Base-by-base conservation (phyloP, 2,888 invertebrate genomes). In the Brachyopa scutellaris region DNA sequence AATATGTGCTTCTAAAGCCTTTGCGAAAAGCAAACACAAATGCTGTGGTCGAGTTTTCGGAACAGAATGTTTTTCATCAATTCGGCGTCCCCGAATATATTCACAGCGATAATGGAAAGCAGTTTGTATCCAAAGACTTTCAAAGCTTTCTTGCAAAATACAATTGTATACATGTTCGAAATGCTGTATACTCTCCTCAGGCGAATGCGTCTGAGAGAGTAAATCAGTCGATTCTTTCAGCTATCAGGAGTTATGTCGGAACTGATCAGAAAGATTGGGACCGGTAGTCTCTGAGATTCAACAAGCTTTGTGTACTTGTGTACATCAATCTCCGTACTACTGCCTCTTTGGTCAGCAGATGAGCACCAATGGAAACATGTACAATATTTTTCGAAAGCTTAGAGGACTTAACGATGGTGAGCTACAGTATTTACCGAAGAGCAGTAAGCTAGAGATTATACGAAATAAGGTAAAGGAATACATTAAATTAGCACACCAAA, bases 261-360 rank as follows among this genome's bases (percentile, higher is more conserved):
- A 29, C 6, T 8, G 29, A 29, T 29, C 29, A 29, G 29, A 29
- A 29, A 2, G 1, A 29, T 29, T 29, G 29, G 29, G 29, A 29
- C 8, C 6, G 8, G 6, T 2, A 29, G 7, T 29, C 1, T 29
- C 29, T 2, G 1, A 29, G 8, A 29, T 29, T 8, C 29, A 29
- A 8, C 29, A 29, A 29, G 29, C 29, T 8, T 29, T 29, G 29
- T 29, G 29, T 8, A 29, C 29, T 8, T 29, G 7, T 8, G 29
- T 29, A 29, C 29, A 29, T 29, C 2, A 2, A 29, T 1, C 29
- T 29, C 29, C 29, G 6, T 29, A 19, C 9, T 51, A 17, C 17
- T 31, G 31, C 1, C 8, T 51, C n/a, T 51, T 6, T 51, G 51
- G 51, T 9, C 33, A 51, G 31, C 31, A 51, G 4, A 33, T 51